phyloP scores from a whole-genome alignment of 2,797 vertebrate species.

The Paguma larvata region DNA sequence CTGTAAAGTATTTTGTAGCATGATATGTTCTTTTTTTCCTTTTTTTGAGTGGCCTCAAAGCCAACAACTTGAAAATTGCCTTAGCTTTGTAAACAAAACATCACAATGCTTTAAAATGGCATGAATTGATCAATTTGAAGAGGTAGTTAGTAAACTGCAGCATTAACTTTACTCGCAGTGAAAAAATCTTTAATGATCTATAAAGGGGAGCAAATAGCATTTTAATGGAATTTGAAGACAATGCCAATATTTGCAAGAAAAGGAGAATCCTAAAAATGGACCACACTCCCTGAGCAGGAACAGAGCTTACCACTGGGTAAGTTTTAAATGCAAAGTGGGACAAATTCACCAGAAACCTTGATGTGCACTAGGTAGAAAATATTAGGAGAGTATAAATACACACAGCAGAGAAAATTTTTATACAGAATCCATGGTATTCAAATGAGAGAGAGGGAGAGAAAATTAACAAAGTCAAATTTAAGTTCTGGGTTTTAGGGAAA shows the following conservation, averaged over 20 bases:
- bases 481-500: conserved; percentile 26
- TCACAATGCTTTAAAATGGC: conserved; percentile 5
- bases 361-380: neutral
- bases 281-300: neutral
- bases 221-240: conserved; percentile 62
- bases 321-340: conserved; percentile 27
- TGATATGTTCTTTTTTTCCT: neutral
- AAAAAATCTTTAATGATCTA: conserved; percentile 31
- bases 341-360: conserved; percentile 27
- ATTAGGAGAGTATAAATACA: neutral
- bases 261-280: conserved; percentile 21
- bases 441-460: neutral
- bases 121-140: conserved; percentile 21
- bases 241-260: conserved; percentile 60
- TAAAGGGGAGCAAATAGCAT: neutral
- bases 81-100: conserved; percentile 40
- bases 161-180: neutral
- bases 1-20: conserved; percentile 36
- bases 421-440: neutral
- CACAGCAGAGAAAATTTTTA: conserved; percentile 7
- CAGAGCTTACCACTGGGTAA: neutral
- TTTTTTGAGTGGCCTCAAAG: neutral
- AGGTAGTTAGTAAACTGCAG: neutral
- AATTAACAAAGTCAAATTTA: conserved; percentile 50
- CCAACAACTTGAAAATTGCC: neutral